Percentiles rank a stretch among this genome's conserved stretches.
These are phyloP conservation scores for Drosophila burlai DNA, from an alignment of 1,140 invertebrate species.

Conservation along the genomic window DNA sequence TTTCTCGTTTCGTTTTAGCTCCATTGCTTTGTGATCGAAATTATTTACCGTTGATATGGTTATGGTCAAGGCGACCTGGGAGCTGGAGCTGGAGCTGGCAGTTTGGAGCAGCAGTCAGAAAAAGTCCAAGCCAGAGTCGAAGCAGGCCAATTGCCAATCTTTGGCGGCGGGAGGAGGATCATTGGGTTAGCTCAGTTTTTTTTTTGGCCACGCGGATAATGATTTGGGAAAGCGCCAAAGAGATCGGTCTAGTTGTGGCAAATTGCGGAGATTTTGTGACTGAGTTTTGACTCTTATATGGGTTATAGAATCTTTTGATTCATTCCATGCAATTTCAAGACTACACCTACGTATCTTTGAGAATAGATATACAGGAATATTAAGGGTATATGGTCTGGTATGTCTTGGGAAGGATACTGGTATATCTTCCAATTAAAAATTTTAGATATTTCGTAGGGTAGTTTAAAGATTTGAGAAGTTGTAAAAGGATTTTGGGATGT, in stretches of 20 bases:
- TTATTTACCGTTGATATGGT: slow-evolving; percentile 83
- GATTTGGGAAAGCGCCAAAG: slow-evolving; percentile 18
- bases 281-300: neutral
- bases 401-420: too few relatives aligned
- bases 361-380: neutral
- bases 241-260: slow-evolving; percentile 13
- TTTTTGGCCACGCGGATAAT: slow-evolving; percentile 7
- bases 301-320: neutral
- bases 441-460: too few relatives aligned
- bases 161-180: slow-evolving; percentile 39
- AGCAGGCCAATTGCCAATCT: slow-evolving; percentile 33
- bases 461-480: too few relatives aligned
- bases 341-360: neutral
- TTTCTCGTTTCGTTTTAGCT: slow-evolving; percentile 57
- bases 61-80: slow-evolving; percentile 60
- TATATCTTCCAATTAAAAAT: too few relatives aligned
- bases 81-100: slow-evolving; percentile 7
- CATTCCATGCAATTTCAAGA: neutral
- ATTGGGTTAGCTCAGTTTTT: slow-evolving; percentile 31
- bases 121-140: slow-evolving; percentile 8
- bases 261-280: slow-evolving; percentile 4
- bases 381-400: too few relatives aligned
- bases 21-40: slow-evolving; percentile 66
- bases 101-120: slow-evolving; percentile 8
- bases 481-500: too few relatives aligned